Evolutionary conservation across 2,797 vertebrate genomes (phyloP), one percentile per base, ranked within the genome.

Genomic region (Rhadinocentrus ornatus): DNA sequence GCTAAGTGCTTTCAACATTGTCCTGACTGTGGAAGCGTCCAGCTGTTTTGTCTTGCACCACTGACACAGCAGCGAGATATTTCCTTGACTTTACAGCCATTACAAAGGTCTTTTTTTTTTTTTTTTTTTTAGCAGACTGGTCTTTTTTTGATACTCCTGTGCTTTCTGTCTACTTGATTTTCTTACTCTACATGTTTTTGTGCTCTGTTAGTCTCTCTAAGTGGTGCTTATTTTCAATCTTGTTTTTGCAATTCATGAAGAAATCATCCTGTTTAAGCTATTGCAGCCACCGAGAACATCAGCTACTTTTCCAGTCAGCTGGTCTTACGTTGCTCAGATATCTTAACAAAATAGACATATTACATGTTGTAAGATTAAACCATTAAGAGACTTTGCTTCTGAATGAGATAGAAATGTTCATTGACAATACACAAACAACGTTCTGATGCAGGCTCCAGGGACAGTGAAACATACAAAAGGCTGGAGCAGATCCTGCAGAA

Each of bases 1-100:
- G 50, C 77, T 66, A 81, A 83, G 90, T 71, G 76, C 82, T 84
- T 88, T 80, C 71, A 75, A 87, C 81, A 73, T 86, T 89, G 87
- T 89, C 78, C 82, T 65, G 87, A 76, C 84, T 73, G 73, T 76
- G 37, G 77, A 71, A 75, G 75, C 12, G 55, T 85, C 85, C 92
- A 89, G 89, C 89, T 93, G 92, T 81, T 83, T 27, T 56, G 74
- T 82, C 77, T 86, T 72, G 70, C 74, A 62, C 72, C 53, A 34
- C 73, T 82, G 82, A 82, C 75, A 67, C 71, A 76, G 69, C 77
- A 78, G 68, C 55, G 62, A 56, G 74, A 82, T 15, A 4, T 76
- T 87, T 74, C 53, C 73, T 85, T 70, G 79, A 87, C 79, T 89
- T 70, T 59, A 81, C 69, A 73, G 66, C 61, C 7, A 12, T 62